These are phyloP conservation scores for Eulithis prunata DNA, from an alignment of 2,888 invertebrate genomes.

Conservation along the genomic window DNA sequence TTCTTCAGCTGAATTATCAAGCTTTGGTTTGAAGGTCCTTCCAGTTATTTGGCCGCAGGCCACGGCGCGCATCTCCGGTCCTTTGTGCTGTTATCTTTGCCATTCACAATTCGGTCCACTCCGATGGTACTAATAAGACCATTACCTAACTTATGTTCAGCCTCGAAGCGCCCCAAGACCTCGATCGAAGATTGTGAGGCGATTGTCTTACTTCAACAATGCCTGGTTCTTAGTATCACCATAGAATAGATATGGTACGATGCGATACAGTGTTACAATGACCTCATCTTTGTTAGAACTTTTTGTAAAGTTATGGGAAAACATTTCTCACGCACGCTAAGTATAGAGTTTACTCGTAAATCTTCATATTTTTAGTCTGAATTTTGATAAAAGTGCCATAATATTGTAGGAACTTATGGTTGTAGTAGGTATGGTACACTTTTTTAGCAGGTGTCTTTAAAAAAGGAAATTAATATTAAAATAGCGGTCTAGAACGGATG, in stretches of 20 bases:
- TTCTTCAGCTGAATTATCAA: constrained; percentile 4
- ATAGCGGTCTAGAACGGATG: constrained; percentile 56
- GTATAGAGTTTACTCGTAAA: not conserved
- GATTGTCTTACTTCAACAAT: constrained; percentile 47
- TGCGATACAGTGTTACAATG: constrained; percentile 6
- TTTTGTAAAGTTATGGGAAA: not conserved
- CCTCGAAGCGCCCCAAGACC: constrained; percentile 44
- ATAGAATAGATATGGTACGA: constrained; percentile 17
- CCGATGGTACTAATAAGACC: constrained; percentile 40
- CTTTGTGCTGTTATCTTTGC: constrained; percentile 79
- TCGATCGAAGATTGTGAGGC: constrained; percentile 48
- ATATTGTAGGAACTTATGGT: not conserved
- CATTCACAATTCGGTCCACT: constrained; percentile 80
- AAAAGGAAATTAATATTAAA: constrained; percentile 31
- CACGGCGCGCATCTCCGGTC: constrained; percentile 74
- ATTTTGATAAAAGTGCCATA: no score
- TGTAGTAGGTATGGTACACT: not conserved
- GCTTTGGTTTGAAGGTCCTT: constrained; percentile 58
- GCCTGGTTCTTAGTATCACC: constrained; percentile 38
- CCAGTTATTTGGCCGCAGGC: constrained; percentile 53
- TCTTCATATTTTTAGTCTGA: no score
- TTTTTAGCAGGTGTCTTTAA: constrained; percentile 29
- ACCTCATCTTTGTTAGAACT: constrained; percentile 5
- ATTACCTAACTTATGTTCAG: constrained; percentile 49
- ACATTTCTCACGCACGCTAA: not conserved